Evolutionary conservation across 2,888 invertebrate species (phyloP).

Genomic region (Tortricodes alternella): DNA sequence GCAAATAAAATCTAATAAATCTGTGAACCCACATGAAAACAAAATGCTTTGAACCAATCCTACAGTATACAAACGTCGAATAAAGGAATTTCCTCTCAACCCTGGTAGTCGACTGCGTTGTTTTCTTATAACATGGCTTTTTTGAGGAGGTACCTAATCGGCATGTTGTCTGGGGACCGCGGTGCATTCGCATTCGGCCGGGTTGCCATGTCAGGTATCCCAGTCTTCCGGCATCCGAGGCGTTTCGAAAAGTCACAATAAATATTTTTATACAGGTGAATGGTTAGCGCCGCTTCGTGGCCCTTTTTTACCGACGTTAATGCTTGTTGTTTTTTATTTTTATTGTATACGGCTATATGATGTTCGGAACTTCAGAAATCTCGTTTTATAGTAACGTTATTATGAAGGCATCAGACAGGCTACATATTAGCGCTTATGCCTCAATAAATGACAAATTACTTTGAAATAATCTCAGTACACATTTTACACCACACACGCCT

Average conservation of each 20-base stretch:
- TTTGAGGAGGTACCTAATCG: background rate
- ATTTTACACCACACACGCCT: too few species aligned
- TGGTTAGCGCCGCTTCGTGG: conserved; percentile 43
- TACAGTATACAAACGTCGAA: conserved; percentile 15
- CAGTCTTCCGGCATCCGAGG: conserved; percentile 45
- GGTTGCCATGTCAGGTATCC: conserved; percentile 44
- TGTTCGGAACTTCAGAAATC: background rate
- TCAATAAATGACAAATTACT: too few species aligned
- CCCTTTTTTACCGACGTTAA: conserved; percentile 18
- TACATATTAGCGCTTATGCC: too few species aligned
- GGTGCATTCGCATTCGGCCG: conserved; percentile 13
- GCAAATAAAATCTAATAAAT: conserved; percentile 17
- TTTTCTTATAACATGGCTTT: conserved; percentile 15
- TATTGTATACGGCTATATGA: background rate
- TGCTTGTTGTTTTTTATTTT: background rate
- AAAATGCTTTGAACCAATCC: conserved; percentile 11
- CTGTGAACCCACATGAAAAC: conserved; percentile 18
- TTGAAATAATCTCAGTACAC: too few species aligned
- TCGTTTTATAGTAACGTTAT: too few species aligned
- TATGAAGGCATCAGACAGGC: too few species aligned
- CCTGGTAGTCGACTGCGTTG: conserved; percentile 6
- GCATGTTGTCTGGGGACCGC: conserved; percentile 9
- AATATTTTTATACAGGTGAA: conserved; percentile 55
- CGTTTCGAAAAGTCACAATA: conserved; percentile 50
- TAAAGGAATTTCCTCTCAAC: conserved; percentile 27